phyloP scores from a whole-genome alignment of 1,140 invertebrate species.

The Magallana ariakensis region DNA sequence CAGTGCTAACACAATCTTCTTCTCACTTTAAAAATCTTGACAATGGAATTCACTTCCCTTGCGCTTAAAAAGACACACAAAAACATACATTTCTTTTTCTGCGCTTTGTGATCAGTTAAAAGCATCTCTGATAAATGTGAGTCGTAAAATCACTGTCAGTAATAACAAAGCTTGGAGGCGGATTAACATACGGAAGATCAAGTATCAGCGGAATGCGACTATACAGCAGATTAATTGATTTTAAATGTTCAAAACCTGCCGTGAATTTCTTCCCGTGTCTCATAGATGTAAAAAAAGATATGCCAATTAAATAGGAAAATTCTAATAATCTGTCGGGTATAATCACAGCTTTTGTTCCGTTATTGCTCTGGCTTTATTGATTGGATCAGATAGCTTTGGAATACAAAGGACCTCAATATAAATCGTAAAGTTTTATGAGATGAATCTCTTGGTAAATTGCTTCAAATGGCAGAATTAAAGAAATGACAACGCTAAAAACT shows the following conservation, averaged over 20 bases:
- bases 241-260: slow-evolving; percentile 5
- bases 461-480: neutral
- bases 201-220: slow-evolving; percentile 10
- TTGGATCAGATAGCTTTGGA: neutral
- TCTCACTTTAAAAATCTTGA: neutral
- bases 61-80: neutral
- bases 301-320: slow-evolving; percentile 4
- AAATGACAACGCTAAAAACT: neutral
- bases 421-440: slow-evolving; percentile 10
- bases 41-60: slow-evolving; percentile 1
- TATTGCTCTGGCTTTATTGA: neutral
- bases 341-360: neutral
- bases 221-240: slow-evolving; percentile 1
- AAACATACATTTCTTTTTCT: neutral
- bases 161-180: neutral
- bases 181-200: neutral
- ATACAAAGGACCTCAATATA: neutral
- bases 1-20: neutral
- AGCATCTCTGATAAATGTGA: neutral
- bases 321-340: neutral
- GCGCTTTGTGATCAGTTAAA: neutral
- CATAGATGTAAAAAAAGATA: slow-evolving; percentile 18
- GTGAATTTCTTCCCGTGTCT: neutral
- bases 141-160: neutral
- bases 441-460: neutral